Evolutionary conservation across 1,140 invertebrate genomes (phyloP), one percentile per base, ranked within the genome.

Genomic region (Bemisia tabaci): DNA sequence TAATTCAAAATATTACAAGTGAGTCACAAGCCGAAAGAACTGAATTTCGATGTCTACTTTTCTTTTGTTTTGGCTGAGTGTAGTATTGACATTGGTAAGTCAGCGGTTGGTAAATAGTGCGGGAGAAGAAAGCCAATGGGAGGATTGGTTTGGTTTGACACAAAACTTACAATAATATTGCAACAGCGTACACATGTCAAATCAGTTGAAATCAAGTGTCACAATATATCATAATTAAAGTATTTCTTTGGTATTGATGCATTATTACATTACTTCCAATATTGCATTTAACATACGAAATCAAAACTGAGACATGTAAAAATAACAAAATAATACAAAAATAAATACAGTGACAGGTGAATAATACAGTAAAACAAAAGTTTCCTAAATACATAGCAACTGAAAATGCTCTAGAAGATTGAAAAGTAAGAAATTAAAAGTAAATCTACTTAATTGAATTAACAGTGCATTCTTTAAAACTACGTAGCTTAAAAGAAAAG

Each of bases 71-170:
- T 66, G 60, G 11, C 17, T 48, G 39, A 62, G 65, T 62, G 62
- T 22, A 62, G 65, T 61, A 48, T 66, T 66, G 33, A 66, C 65
- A 62, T 66, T 60, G 17, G 65, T 61, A n/a, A 62, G 65, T 24
- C n/a, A n/a, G n/a, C n/a, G n/a, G n/a, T n/a, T n/a, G n/a, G n/a
- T n/a, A n/a, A n/a, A n/a, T n/a, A n/a, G n/a, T n/a, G n/a, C n/a
- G n/a, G n/a, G n/a, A n/a, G n/a, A n/a, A n/a, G n/a, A n/a, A n/a
- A n/a, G n/a, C n/a, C n/a, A n/a, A n/a, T n/a, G n/a, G n/a, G n/a
- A n/a, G n/a, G n/a, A n/a, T n/a, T n/a, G n/a, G n/a, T n/a, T n/a
- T n/a, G n/a, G n/a, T n/a, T n/a, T n/a, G n/a, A n/a, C n/a, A n/a
- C n/a, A 48, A 48, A 9, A 48, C 33, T 48, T 48, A 48, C 33